Evolutionary conservation across 2,113 vertebrate genomes (phyloP), one percentile per base, ranked within the genome.

Genomic region (Raja brachyura): DNA sequence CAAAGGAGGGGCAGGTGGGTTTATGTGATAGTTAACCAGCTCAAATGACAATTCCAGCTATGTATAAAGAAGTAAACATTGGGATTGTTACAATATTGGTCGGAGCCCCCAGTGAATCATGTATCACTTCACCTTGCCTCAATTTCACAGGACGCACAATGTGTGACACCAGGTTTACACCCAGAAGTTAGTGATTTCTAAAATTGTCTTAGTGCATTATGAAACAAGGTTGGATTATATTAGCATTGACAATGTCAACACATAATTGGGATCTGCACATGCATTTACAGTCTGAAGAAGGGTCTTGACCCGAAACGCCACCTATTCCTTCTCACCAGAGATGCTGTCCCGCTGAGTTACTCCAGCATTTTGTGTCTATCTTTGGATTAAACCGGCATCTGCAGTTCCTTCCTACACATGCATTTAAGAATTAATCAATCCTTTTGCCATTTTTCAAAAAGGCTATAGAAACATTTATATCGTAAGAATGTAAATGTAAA

Each of bases 81-180:
- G 48, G 18, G 79, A 83, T 83, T 86, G 61, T 14, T 86, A 86
- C 81, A 86, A 86, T 86, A 61, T 61, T 86, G 83, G 18, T 88
- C 83, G 6, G 7, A n/a, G 28, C 56, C 83, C 63, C 83, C 28
- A 33, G 1, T n/a, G 5, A 88, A 88, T 88, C 28, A 11, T 31
- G 63, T 66, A 31, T 14, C 83, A 28, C 59, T 31, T 88, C 59
- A 63, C 56, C n/a, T 63, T 88, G 59, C n/a, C 83, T 88, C 59
- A n/a, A 31, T 61, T 28, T 88, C 59, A 66, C n/a, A 18, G 83
- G 61, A 31, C 56, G n/a, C n/a, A n/a, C n/a, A 48, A 3, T 0
- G 39, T 48, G 39, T 48, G 39, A 48, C 39, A 48, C 39, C 39
- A 20, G 14, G 28, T 66, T 31, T 66, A 63, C 31, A 4, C n/a